phyloP scores from a whole-genome alignment of 2,888 invertebrate species.

The Ditylenchus weischeri region DNA sequence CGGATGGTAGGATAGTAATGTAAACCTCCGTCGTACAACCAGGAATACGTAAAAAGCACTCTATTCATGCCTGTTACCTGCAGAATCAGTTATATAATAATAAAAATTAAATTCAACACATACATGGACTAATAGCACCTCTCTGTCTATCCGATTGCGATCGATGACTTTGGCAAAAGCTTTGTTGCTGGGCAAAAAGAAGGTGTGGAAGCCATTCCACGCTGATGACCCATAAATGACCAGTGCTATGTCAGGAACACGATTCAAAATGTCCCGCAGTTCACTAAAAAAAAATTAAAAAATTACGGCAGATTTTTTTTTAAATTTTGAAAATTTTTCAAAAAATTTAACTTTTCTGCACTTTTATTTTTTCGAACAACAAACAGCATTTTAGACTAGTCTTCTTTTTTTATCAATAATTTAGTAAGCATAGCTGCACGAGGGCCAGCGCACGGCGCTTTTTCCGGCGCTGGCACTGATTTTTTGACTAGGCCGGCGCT shows the following conservation, averaged over 20 bases:
- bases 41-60: slow-evolving; percentile 58
- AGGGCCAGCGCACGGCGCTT: too few species aligned
- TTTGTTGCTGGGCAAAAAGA: slow-evolving; percentile 58
- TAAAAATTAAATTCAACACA: too few species aligned
- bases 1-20: slow-evolving; percentile 56
- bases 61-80: slow-evolving; percentile 50
- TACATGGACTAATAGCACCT: slow-evolving; percentile 58
- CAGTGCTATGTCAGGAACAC: slow-evolving; percentile 56
- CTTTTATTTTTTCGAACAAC: too few species aligned
- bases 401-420: too few species aligned
- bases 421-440: too few species aligned
- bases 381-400: too few species aligned
- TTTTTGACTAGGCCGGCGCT: too few species aligned
- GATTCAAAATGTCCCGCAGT: slow-evolving; percentile 56
- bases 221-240: slow-evolving; percentile 53
- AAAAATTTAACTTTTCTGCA: too few species aligned
- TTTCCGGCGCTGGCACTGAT: too few species aligned
- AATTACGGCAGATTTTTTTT: too few species aligned
- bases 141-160: slow-evolving; percentile 54
- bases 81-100: too few species aligned
- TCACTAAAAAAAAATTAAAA: slow-evolving; percentile 39
- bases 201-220: slow-evolving; percentile 58
- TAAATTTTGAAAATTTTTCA: too few species aligned
- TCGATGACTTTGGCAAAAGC: slow-evolving; percentile 58
- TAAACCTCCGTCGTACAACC: slow-evolving; percentile 58